These are phyloP conservation scores for Maccullochella peelii DNA, from an alignment of 2,113 vertebrate species.

Conservation along the genomic window DNA sequence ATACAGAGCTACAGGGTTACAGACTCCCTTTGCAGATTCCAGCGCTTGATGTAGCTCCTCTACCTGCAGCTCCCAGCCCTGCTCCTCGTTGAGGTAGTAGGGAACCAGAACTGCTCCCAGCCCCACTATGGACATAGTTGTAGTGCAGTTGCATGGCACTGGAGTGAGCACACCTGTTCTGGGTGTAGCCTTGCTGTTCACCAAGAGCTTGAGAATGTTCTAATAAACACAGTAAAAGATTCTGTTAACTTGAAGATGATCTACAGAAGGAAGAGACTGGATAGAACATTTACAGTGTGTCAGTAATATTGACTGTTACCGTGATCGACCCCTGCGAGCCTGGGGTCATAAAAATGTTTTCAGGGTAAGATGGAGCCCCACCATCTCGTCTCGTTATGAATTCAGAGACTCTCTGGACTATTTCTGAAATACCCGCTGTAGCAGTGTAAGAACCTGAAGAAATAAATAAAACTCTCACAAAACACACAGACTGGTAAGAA, in stretches of 20 bases:
- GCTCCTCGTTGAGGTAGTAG: conserved; percentile 80
- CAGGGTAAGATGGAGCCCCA: conserved; percentile 68
- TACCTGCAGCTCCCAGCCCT: conserved; percentile 78
- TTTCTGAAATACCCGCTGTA: conserved; percentile 48
- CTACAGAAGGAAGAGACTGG: background rate
- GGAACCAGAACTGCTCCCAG: conserved; percentile 68
- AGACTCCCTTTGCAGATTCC: conserved; percentile 63
- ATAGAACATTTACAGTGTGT: background rate
- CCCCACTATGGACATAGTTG: background rate
- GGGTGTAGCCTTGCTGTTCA: conserved; percentile 45
- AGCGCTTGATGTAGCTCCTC: conserved; percentile 76
- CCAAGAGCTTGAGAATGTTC: conserved; percentile 73
- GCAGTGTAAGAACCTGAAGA: conserved; percentile 76
- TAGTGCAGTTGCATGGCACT: conserved; percentile 52
- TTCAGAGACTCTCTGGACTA: conserved; percentile 67
- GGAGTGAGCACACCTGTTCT: conserved; percentile 78
- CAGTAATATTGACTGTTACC: conserved; percentile 56
- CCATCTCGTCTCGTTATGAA: conserved; percentile 82
- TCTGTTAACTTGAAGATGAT: background rate
- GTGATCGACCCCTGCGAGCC: conserved; percentile 76
- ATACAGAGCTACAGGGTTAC: conserved; percentile 79
- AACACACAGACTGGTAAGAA: background rate
- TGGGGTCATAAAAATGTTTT: conserved; percentile 74
- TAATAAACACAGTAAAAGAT: conserved; percentile 23
- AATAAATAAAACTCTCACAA: background rate